Conservation (phyloP, 2,888 invertebrate species). For the Margaritifera margaritifera region DNA sequence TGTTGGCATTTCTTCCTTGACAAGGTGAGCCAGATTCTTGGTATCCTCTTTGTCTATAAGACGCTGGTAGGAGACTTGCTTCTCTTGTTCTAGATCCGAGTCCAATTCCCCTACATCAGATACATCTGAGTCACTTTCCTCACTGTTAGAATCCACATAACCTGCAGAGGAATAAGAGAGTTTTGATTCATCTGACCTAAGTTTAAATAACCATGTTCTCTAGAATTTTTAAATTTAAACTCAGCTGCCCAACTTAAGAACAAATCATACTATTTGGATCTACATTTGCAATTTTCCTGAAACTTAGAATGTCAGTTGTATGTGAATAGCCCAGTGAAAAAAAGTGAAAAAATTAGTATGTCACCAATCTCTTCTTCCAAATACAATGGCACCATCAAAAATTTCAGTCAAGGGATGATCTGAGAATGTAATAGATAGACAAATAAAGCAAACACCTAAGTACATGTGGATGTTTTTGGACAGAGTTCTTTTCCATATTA, state of each 20-base stretch:
- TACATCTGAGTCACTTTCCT: slow-evolving; percentile 72
- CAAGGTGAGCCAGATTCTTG: slow-evolving; percentile 57
- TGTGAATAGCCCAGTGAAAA: too few relatives aligned
- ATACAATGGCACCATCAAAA: too few relatives aligned
- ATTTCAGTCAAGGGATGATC: too few relatives aligned
- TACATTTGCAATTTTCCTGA: too few relatives aligned
- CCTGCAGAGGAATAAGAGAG: slow-evolving; percentile 44
- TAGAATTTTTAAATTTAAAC: neutral
- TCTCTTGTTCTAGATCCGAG: slow-evolving; percentile 72
- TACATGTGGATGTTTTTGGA: too few relatives aligned
- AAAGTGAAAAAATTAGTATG: too few relatives aligned
- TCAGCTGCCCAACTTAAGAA: neutral
- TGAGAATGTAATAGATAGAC: too few relatives aligned
- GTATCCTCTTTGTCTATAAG: slow-evolving; percentile 68
- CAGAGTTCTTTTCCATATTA: too few relatives aligned
- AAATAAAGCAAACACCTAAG: too few relatives aligned
- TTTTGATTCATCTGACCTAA: neutral
- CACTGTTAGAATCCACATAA: slow-evolving; percentile 71
- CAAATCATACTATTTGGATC: neutral
- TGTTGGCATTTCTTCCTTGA: slow-evolving; percentile 60
- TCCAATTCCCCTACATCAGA: slow-evolving; percentile 71
- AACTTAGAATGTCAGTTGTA: too few relatives aligned
- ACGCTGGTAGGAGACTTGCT: slow-evolving; percentile 68
- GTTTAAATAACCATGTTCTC: neutral
- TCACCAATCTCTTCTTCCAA: too few relatives aligned